Evolutionary conservation across 2,797 vertebrate genomes (phyloP).

Genomic region (Ctenopoma kingsleyae): DNA sequence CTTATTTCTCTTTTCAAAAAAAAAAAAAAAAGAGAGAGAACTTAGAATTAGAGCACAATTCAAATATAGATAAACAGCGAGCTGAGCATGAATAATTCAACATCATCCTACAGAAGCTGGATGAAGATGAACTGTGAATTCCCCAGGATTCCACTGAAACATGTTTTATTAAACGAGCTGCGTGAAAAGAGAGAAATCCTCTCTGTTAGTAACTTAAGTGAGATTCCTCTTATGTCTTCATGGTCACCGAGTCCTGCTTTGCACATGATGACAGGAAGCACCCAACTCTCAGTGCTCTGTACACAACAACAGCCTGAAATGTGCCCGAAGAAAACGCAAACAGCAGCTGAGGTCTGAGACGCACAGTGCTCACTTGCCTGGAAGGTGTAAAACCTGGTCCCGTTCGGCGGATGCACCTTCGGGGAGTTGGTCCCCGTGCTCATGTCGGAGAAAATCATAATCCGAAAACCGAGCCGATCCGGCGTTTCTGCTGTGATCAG

Average conservation of each 20-base stretch:
- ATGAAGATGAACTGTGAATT: slow-evolving; percentile 38
- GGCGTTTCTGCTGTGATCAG: slow-evolving; percentile 45
- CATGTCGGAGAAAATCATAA: slow-evolving; percentile 99
- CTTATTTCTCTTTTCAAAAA: slow-evolving; percentile 23
- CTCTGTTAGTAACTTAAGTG: not conserved
- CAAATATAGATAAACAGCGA: slow-evolving; percentile 45
- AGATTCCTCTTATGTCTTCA: too few species aligned
- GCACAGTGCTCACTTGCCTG: slow-evolving; percentile 90
- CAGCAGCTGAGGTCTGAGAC: not conserved
- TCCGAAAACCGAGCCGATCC: slow-evolving; percentile 85
- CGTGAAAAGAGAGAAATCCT: slow-evolving; percentile 1
- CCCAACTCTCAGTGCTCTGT: slow-evolving; percentile 4
- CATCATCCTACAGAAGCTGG: slow-evolving; percentile 34
- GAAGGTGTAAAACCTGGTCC: slow-evolving; percentile 96
- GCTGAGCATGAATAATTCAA: slow-evolving; percentile 46
- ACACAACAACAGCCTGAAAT: slow-evolving; percentile 5
- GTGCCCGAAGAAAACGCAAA: not conserved
- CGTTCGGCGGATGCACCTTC: slow-evolving; percentile 97
- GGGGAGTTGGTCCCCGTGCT: slow-evolving; percentile 94
- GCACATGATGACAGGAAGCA: too few species aligned
- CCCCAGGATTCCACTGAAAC: slow-evolving; percentile 23
- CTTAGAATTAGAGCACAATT: slow-evolving; percentile 17
- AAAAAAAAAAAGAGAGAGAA: not conserved
- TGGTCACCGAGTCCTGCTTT: too few species aligned
- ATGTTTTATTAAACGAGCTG: slow-evolving; percentile 64